Percentiles rank a stretch among this genome's conserved stretches.
These are phyloP conservation scores for Isichthys henryi DNA, from an alignment of 2,113 vertebrate genomes.

Conservation along the genomic window DNA sequence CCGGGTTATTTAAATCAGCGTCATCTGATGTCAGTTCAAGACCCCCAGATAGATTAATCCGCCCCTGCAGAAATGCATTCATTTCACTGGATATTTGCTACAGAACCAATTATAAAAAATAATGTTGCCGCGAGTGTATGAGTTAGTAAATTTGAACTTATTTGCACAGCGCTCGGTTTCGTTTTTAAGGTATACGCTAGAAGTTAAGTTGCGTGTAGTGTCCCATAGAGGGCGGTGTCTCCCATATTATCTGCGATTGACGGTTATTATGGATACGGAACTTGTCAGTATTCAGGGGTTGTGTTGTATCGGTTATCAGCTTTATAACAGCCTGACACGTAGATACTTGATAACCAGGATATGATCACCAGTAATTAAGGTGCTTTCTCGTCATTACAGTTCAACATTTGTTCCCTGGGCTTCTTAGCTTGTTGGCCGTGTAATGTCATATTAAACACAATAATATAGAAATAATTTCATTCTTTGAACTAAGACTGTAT, in stretches of 20 bases:
- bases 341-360: neutral
- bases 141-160: neutral
- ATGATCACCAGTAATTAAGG: neutral
- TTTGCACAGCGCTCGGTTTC: neutral
- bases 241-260: neutral
- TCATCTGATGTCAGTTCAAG: neutral
- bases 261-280: neutral
- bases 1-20: too few species aligned
- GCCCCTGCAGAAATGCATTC: neutral
- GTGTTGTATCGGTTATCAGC: neutral
- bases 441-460: neutral
- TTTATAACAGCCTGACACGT: neutral
- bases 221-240: neutral
- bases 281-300: neutral
- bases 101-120: neutral
- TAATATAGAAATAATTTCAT: neutral
- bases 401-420: neutral
- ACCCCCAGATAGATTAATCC: neutral
- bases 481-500: neutral
- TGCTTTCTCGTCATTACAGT: neutral
- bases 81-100: neutral
- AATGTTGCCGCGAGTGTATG: neutral
- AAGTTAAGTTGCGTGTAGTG: neutral
- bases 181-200: neutral
- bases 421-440: neutral